Conservation (phyloP, 2,888 invertebrate species). For the Cephonodes hylas region DNA sequence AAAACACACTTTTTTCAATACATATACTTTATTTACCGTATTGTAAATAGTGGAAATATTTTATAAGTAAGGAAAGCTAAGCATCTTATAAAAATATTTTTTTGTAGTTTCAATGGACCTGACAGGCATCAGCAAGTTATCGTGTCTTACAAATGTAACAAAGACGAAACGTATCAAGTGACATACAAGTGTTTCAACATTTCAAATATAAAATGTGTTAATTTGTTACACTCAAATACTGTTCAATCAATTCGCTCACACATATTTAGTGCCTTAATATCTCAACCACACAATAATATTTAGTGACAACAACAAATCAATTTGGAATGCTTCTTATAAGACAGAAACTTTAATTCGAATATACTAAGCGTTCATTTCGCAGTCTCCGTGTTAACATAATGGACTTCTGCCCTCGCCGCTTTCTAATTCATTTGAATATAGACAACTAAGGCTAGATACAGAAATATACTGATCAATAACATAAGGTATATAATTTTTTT, state of each 20-base stretch:
- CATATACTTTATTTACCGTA: slow-evolving; percentile 75
- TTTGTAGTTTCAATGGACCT: slow-evolving; percentile 65
- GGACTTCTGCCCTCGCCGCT: neutral
- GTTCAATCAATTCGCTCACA: neutral
- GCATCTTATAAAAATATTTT: slow-evolving; percentile 79
- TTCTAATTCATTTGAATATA: neutral
- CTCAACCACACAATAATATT: slow-evolving; percentile 14
- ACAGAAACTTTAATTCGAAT: slow-evolving; percentile 31
- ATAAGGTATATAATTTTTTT: neutral
- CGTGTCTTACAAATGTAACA: slow-evolving; percentile 35
- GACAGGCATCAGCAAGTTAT: slow-evolving; percentile 61
- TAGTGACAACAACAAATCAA: slow-evolving; percentile 18
- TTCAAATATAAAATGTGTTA: slow-evolving; percentile 4
- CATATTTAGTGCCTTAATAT: neutral
- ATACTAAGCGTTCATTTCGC: slow-evolving; percentile 36
- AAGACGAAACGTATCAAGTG: slow-evolving; percentile 4
- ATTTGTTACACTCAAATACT: slow-evolving; percentile 1
- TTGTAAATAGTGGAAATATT: slow-evolving; percentile 77
- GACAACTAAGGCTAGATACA: neutral
- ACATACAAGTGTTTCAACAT: slow-evolving; percentile 7
- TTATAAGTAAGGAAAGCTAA: slow-evolving; percentile 77
- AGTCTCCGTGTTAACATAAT: slow-evolving; percentile 23
- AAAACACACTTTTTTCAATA: slow-evolving; percentile 48
- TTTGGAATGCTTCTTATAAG: slow-evolving; percentile 52
- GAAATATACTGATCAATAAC: neutral